Conservation (phyloP, 2,888 invertebrate genomes). For the Sycophila texana region DNA sequence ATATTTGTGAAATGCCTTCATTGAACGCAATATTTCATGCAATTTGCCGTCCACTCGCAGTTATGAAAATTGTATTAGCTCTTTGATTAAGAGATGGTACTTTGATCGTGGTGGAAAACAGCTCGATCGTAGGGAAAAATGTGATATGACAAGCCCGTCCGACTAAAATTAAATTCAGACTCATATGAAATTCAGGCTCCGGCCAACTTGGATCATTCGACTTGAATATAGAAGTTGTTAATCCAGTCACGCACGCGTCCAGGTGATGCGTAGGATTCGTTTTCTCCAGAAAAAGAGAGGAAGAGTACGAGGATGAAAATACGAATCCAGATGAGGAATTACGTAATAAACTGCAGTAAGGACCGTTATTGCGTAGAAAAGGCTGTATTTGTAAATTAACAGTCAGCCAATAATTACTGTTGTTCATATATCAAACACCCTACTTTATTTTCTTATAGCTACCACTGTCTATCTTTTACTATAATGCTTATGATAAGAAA, state of each 20-base stretch:
- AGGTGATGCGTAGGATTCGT: slow-evolving; percentile 29
- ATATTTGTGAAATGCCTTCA: slow-evolving; percentile 9
- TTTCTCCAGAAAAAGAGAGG: not conserved
- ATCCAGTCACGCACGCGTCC: slow-evolving; percentile 40
- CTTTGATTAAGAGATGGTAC: slow-evolving; percentile 30
- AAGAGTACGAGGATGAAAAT: not conserved
- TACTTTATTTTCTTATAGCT: too few species aligned
- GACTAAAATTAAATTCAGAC: slow-evolving; percentile 44
- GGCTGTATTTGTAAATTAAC: too few species aligned
- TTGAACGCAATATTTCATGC: slow-evolving; percentile 31
- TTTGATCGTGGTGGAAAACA: slow-evolving; percentile 20
- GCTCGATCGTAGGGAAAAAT: slow-evolving; percentile 25
- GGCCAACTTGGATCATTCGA: slow-evolving; percentile 44
- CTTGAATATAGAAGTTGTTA: slow-evolving; percentile 45
- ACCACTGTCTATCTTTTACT: too few species aligned
- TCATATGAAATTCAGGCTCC: slow-evolving; percentile 41
- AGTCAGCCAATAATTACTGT: not conserved
- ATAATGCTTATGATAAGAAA: too few species aligned
- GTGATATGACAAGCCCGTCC: slow-evolving; percentile 32
- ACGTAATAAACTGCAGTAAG: too few species aligned
- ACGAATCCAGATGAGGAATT: not conserved
- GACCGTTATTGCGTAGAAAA: too few species aligned
- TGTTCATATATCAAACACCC: too few species aligned
- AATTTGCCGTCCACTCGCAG: slow-evolving; percentile 22
- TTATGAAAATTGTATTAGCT: slow-evolving; percentile 42